phyloP scores from a whole-genome alignment of 2,888 invertebrate genomes.

The Carabus problematicus region DNA sequence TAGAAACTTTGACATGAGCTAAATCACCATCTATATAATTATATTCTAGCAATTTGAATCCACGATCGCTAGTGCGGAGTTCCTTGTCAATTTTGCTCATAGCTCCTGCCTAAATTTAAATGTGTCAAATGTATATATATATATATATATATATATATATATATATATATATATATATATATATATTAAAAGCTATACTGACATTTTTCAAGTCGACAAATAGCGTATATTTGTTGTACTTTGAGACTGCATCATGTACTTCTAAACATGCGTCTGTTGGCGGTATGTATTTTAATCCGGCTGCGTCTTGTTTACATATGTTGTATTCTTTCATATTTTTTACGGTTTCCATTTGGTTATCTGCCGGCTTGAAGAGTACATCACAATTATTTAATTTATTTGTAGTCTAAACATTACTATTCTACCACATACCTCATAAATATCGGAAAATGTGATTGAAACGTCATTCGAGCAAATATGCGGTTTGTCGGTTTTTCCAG shows the following conservation, averaged over 20 bases:
- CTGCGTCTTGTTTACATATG: slow-evolving; percentile 20
- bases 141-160: too few species aligned
- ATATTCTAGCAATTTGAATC: too few species aligned
- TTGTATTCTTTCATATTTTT: slow-evolving; percentile 11
- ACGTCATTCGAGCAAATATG: not conserved
- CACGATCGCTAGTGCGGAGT: too few species aligned
- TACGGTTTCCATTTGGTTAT: not conserved
- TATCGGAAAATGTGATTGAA: slow-evolving; percentile 2
- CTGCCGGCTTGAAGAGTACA: slow-evolving; percentile 1
- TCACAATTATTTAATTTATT: not conserved
- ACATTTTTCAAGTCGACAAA: slow-evolving; percentile 14
- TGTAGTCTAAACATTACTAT: too few species aligned
- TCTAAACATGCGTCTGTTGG: slow-evolving; percentile 20
- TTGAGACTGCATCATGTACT: not conserved
- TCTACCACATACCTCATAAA: not conserved
- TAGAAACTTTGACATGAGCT: too few species aligned
- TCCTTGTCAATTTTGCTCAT: too few species aligned
- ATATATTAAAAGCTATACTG: not conserved
- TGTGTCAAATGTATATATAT: too few species aligned
- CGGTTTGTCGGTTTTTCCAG: not conserved
- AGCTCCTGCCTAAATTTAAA: too few species aligned
- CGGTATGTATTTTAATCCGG: slow-evolving; percentile 25
- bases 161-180: too few species aligned
- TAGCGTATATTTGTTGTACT: not conserved
- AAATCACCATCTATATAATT: too few species aligned